phyloP scores from a whole-genome alignment of 2,113 vertebrate species.

The Periophthalmodon schlosseri region DNA sequence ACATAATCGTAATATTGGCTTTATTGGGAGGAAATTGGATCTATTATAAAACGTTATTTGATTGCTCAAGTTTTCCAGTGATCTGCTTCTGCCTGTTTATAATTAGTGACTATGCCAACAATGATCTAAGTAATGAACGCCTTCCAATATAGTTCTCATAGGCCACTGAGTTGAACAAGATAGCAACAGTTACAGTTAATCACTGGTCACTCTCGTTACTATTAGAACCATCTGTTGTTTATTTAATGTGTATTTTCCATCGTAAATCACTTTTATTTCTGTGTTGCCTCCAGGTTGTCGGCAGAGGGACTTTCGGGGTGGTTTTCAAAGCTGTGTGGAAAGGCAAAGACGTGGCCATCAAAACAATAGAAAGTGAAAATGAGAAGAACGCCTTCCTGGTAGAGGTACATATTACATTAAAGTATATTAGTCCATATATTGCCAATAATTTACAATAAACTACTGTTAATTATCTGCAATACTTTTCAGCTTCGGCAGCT shows the following conservation, averaged over 20 bases:
- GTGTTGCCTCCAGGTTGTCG: constrained; percentile 81
- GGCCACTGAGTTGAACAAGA: neutral
- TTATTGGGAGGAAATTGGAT: neutral
- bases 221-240: neutral
- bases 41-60: neutral
- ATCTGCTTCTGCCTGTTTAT: neutral
- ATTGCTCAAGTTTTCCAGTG: constrained; percentile 1
- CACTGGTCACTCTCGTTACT: neutral
- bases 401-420: constrained; percentile 75
- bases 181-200: neutral
- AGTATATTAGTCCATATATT: neutral
- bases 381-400: constrained; percentile 91
- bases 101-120: constrained; percentile 1
- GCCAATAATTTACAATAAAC: neutral
- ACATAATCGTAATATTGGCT: no score
- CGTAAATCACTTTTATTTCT: neutral
- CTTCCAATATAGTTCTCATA: neutral
- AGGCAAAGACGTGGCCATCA: constrained; percentile 91
- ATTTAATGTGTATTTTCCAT: neutral
- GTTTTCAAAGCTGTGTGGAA: constrained; percentile 92
- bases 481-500: constrained; percentile 85
- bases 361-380: constrained; percentile 91
- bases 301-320: constrained; percentile 92
- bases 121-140: neutral
- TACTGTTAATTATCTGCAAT: neutral